These are phyloP conservation scores for Ammodramus savannarum DNA, from an alignment of 2,113 vertebrate species.

Conservation along the genomic window DNA sequence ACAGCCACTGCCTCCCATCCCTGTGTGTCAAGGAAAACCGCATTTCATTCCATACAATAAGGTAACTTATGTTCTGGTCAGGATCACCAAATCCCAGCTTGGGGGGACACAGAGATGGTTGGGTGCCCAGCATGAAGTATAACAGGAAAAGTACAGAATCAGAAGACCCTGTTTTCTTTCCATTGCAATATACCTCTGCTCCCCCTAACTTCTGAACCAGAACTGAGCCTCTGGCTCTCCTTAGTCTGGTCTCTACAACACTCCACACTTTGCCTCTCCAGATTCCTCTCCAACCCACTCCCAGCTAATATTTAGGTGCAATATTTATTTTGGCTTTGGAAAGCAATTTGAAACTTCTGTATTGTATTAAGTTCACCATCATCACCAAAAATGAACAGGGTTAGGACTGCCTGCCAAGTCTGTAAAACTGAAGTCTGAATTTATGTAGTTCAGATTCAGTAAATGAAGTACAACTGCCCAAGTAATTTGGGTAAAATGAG, in stretches of 20 bases:
- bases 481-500: background rate
- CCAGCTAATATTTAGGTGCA: background rate
- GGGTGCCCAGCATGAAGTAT: background rate
- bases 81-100: background rate
- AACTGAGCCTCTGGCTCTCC: background rate
- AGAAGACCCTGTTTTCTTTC: background rate
- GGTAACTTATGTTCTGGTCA: background rate
- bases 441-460: background rate
- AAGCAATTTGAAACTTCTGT: background rate
- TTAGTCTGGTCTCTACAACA: background rate
- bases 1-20: background rate
- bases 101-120: background rate
- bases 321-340: background rate
- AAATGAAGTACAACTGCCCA: background rate
- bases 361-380: background rate
- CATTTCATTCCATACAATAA: background rate
- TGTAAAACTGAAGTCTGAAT: background rate
- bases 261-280: background rate
- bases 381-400: background rate
- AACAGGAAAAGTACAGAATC: background rate
- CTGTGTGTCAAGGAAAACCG: fast-evolving
- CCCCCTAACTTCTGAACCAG: background rate
- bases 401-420: background rate
- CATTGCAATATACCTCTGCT: background rate
- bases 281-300: background rate